Evolutionary conservation across 2,113 vertebrate genomes (phyloP).

Genomic region (Zosterops japonicus): DNA sequence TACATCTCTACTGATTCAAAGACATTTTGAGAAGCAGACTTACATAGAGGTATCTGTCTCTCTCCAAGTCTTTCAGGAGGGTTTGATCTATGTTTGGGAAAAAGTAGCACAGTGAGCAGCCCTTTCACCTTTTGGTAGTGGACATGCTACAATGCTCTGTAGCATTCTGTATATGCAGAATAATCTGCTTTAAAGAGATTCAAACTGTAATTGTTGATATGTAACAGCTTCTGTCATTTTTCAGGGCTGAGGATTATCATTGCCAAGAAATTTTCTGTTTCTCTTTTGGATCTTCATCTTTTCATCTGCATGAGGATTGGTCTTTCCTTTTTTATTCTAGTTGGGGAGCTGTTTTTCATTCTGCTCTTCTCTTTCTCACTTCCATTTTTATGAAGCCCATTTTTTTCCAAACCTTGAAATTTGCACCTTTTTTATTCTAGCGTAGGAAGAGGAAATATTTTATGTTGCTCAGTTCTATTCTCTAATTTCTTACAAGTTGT

Average conservation of each 20-base stretch:
- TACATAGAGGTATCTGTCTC: neutral
- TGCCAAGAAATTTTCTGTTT: neutral
- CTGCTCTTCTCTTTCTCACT: neutral
- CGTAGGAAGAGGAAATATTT: neutral
- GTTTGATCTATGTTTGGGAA: neutral
- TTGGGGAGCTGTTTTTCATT: neutral
- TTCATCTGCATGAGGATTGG: neutral
- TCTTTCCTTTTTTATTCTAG: neutral
- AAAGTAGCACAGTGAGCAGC: neutral
- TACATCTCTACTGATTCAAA: accelerated
- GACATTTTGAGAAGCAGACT: neutral
- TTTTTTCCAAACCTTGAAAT: neutral
- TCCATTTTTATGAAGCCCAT: neutral
- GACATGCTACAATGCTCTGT: neutral
- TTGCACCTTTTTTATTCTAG: neutral
- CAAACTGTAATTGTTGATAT: neutral
- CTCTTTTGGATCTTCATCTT: neutral
- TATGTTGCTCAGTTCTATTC: neutral
- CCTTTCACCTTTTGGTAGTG: neutral
- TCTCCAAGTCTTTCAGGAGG: neutral
- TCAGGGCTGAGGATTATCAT: neutral
- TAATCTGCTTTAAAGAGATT: neutral
- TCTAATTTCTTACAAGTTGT: neutral
- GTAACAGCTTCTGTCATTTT: neutral
- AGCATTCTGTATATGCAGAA: neutral